Evolutionary conservation across 1,140 invertebrate species (phyloP).

Genomic region (Bombus terrestris): DNA sequence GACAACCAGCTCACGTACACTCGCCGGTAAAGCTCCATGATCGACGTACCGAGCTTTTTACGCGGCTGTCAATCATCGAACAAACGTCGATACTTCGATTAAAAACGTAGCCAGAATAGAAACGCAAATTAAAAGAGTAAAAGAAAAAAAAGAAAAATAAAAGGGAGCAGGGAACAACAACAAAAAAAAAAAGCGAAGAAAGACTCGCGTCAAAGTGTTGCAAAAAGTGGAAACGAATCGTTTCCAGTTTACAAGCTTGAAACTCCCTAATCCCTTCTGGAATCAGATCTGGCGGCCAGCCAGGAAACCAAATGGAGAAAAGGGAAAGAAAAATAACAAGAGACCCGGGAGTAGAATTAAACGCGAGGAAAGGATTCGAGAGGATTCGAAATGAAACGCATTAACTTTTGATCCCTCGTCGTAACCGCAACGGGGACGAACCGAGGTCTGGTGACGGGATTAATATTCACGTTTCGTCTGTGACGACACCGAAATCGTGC

Average conservation of each 20-base stretch:
- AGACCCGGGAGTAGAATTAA: not conserved
- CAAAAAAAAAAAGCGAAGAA: not conserved
- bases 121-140: not conserved
- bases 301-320: not conserved
- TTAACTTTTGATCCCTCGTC: conserved; percentile 2
- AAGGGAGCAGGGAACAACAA: not conserved
- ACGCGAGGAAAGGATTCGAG: not conserved
- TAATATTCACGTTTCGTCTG: conserved; percentile 30
- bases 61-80: not conserved
- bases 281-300: not conserved
- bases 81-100: conserved; percentile 17
- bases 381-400: not conserved
- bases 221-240: conserved; percentile 11
- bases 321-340: not conserved
- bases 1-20: not conserved
- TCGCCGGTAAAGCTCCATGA: not conserved
- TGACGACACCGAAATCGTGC: conserved; percentile 38
- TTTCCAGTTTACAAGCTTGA: not conserved
- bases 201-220: not conserved
- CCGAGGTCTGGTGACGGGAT: not conserved
- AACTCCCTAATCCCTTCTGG: conserved; percentile 2
- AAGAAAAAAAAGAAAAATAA: too few species aligned
- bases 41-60: not conserved
- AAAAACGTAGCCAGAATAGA: not conserved
- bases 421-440: not conserved